Conservation (phyloP, 2,113 vertebrate genomes). For the Danio rerio region GRCz12tu NC_133194.1:35495001-35495500, state of each 20-base stretch:
- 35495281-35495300: background rate
- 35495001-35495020: background rate
- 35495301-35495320: background rate
- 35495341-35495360: background rate
- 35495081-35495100: background rate
- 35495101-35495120: background rate
- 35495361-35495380: background rate
- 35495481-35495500: no score
- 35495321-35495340: background rate
- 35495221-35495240: background rate
- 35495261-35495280: background rate
- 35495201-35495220: background rate
- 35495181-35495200: background rate
- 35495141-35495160: slow-evolving; percentile 13
- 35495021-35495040: background rate
- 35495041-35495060: slow-evolving; percentile 5
- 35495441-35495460: no score
- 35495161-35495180: background rate
- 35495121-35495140: no score
- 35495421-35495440: no score
- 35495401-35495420: no score
- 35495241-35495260: background rate
- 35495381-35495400: no score
- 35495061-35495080: slow-evolving; percentile 8
- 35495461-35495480: no score